Percentiles rank a stretch among this genome's conserved stretches.
Evolutionary conservation across 2,888 invertebrate species (phyloP).

Genomic region (Parnassius glacialis): DNA sequence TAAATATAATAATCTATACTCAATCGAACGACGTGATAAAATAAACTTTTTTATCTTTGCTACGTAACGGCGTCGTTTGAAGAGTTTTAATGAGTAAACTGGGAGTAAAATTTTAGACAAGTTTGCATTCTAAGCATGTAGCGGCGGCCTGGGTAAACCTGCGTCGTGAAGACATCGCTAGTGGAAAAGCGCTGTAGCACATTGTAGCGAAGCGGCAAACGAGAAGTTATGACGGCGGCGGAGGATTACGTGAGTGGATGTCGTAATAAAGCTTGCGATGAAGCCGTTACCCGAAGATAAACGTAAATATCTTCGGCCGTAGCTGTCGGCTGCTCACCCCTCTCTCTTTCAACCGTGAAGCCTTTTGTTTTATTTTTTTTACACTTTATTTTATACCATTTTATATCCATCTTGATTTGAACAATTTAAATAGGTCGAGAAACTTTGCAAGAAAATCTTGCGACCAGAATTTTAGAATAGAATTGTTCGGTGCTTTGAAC

Average conservation of each 20-base stretch:
- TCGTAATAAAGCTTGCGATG: constrained; percentile 81
- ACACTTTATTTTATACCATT: constrained; percentile 37
- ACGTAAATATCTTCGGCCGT: constrained; percentile 77
- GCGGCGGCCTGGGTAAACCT: constrained; percentile 29
- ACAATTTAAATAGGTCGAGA: background rate
- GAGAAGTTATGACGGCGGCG: constrained; percentile 78
- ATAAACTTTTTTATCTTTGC: constrained; percentile 4
- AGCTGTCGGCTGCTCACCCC: constrained; percentile 54
- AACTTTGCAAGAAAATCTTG: too few species aligned
- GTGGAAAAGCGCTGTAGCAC: constrained; percentile 70
- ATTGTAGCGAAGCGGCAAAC: constrained; percentile 74
- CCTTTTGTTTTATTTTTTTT: constrained; percentile 22
- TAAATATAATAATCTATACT: background rate
- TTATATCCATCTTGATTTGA: constrained; percentile 44
- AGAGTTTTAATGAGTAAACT: constrained; percentile 15
- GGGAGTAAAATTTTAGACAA: constrained; percentile 28
- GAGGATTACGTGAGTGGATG: constrained; percentile 81
- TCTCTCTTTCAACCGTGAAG: constrained; percentile 44
- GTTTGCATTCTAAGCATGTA: constrained; percentile 36
- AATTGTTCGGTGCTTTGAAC: too few species aligned
- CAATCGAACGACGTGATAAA: background rate
- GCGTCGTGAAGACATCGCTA: constrained; percentile 52
- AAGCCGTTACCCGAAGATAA: constrained; percentile 80
- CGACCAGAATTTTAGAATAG: too few species aligned
- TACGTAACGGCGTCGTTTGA: constrained; percentile 9